Evolutionary conservation across 2,113 vertebrate species (phyloP), one percentile per base, ranked within the genome.

Genomic region (Casuarius casuarius): DNA sequence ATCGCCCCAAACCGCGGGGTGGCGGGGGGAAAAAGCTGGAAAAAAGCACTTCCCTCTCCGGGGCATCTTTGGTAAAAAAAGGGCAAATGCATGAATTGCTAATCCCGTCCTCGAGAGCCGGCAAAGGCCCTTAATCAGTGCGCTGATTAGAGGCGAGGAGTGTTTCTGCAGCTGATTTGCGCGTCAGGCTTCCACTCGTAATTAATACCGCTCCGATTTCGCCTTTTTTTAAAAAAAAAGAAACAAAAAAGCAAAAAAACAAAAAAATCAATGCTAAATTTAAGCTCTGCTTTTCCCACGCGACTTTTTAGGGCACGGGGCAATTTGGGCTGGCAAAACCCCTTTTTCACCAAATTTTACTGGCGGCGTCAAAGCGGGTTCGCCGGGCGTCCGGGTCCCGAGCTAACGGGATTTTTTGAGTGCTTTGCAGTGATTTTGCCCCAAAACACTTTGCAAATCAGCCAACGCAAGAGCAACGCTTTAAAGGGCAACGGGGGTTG

Each of bases 81-180:
- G 71, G 65, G 52, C 74, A 73, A 54, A 16, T 4, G 2, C 28
- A 6, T 31, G 84, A 94, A 87, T 67, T 46, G 22, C 88, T 68
- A 12, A 92, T 88, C n/a, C 84, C 62, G 44, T 2, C 90, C 51
- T 75, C 71, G 46, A 65, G 20, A 87, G 58, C 82, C 48, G 23
- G 25, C 40, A 25, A 9, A 61, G 82, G 21, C 9, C 51, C 29
- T 18, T 80, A 86, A 97, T 96, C 95, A 97, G 5, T 8, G 8
- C 62, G 71, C 79, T 95, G 94, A 96, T 95, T 94, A 73, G 66
- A 73, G 58, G 67, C 2, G 13, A 26, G 58, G 38, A 94, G 68
- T 68, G 72, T 44, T 77, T 81, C 22, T 61, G 72, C 79, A 42
- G 44, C 67, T 62, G 19, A 90, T 97, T 93, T 90, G 75, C 94